Percentiles rank a stretch among this genome's conserved stretches.
These are phyloP conservation scores for Saturnia pavonia DNA, from an alignment of 2,888 invertebrate species.

Conservation along the genomic window DNA sequence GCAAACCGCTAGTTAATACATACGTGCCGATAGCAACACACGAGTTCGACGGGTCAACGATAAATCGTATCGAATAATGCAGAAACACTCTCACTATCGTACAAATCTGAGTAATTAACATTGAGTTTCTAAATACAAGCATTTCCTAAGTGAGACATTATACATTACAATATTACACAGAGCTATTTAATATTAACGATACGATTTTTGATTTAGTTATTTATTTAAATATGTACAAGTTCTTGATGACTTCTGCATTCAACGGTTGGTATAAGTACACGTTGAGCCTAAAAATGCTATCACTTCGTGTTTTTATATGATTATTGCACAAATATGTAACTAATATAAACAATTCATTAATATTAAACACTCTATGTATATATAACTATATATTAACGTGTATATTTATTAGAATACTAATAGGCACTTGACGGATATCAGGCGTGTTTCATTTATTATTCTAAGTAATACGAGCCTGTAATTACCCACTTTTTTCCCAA, in stretches of 20 bases:
- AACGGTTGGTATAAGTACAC: background rate
- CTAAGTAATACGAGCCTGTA: background rate
- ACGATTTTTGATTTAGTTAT: no score
- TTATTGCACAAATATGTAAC: background rate
- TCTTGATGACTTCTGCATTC: background rate
- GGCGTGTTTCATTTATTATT: conserved; percentile 33
- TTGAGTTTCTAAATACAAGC: background rate
- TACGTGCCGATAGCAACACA: background rate
- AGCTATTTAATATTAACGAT: conserved; percentile 10
- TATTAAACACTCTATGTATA: conserved; percentile 19
- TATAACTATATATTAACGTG: conserved; percentile 31
- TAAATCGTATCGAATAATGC: background rate
- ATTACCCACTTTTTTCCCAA: background rate
- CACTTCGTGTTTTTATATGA: background rate
- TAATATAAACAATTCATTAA: conserved; percentile 12
- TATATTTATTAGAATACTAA: conserved; percentile 50
- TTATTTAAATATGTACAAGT: background rate
- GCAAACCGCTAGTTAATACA: no score
- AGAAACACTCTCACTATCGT: background rate
- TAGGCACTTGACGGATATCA: conserved; percentile 64
- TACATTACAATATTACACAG: background rate
- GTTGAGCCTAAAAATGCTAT: no score
- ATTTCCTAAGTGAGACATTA: conserved; percentile 10
- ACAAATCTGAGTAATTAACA: background rate
- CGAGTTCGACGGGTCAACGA: background rate